Evolutionary conservation across 2,113 vertebrate species (phyloP).

Genomic region (Oryzias melastigma): DNA sequence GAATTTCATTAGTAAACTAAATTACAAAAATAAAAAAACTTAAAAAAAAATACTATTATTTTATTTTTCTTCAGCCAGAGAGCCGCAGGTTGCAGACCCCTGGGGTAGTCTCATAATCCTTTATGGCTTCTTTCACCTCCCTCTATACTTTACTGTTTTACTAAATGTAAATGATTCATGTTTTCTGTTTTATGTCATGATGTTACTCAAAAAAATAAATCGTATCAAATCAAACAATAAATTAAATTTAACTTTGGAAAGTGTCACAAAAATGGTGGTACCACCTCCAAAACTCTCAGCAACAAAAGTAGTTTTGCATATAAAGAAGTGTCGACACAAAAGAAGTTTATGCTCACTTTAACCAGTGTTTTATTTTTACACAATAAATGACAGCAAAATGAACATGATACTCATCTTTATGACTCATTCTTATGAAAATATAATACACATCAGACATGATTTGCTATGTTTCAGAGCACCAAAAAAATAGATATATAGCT

Average conservation of each 20-base stretch:
- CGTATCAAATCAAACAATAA: conserved; percentile 5
- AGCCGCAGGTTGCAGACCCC: too few species aligned
- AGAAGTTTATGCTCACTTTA: conserved; percentile 62
- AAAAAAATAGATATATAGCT: conserved; percentile 66
- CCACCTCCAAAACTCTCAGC: neutral
- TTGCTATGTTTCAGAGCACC: conserved; percentile 74
- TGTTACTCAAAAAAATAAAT: too few species aligned
- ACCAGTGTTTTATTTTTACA: conserved; percentile 83
- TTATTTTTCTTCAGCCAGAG: too few species aligned
- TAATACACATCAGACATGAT: conserved; percentile 73
- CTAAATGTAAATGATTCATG: too few species aligned
- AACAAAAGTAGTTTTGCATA: neutral
- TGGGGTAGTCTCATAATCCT: too few species aligned
- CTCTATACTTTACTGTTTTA: too few species aligned
- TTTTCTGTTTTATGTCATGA: too few species aligned
- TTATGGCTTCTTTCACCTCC: too few species aligned
- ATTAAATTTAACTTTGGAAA: too few species aligned
- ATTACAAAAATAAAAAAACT: too few species aligned
- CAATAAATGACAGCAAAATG: conserved; percentile 80
- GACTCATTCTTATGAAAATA: conserved; percentile 78
- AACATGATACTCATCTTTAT: conserved; percentile 75
- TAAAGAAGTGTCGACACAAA: conserved; percentile 33
- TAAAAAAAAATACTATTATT: too few species aligned
- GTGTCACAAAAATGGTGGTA: conserved; percentile 13
- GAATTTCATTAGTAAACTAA: too few species aligned